Percentiles rank a stretch among this genome's conserved stretches.
Evolutionary conservation across 1,140 invertebrate genomes (phyloP).

Genomic region (Drosophila lacteicornis): DNA sequence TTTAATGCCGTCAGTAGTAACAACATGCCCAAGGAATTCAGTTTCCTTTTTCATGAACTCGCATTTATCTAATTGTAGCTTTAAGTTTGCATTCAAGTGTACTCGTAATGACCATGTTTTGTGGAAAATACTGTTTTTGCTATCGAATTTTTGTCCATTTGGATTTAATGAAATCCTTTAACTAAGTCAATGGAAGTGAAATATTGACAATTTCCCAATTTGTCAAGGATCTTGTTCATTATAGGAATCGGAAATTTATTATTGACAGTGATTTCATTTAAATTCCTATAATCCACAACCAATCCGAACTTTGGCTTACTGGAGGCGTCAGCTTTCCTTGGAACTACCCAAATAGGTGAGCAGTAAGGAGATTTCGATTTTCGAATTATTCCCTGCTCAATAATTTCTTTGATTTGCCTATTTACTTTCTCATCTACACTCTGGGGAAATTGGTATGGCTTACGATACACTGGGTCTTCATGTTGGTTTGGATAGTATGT

Average conservation of each 20-base stretch:
- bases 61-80: no score
- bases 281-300: no score
- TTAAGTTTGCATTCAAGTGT: no score
- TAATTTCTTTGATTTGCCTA: neutral
- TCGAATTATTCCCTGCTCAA: neutral
- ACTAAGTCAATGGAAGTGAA: neutral
- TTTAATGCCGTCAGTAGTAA: no score
- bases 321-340: no score
- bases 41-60: no score
- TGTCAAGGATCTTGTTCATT: neutral
- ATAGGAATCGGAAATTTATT: neutral
- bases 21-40: no score
- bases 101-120: neutral
- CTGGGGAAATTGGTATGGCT: neutral
- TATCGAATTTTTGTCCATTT: neutral
- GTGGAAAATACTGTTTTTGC: neutral
- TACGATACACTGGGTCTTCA: neutral
- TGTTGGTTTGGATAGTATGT: neutral
- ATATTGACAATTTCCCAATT: neutral
- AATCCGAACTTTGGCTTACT: no score
- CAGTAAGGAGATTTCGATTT: no score
- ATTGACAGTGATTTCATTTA: no score
- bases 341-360: no score
- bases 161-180: neutral
- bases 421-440: neutral